These are phyloP conservation scores for Dascyllus trimaculatus DNA, from an alignment of 2,113 vertebrate species.

Conservation along the genomic window DNA sequence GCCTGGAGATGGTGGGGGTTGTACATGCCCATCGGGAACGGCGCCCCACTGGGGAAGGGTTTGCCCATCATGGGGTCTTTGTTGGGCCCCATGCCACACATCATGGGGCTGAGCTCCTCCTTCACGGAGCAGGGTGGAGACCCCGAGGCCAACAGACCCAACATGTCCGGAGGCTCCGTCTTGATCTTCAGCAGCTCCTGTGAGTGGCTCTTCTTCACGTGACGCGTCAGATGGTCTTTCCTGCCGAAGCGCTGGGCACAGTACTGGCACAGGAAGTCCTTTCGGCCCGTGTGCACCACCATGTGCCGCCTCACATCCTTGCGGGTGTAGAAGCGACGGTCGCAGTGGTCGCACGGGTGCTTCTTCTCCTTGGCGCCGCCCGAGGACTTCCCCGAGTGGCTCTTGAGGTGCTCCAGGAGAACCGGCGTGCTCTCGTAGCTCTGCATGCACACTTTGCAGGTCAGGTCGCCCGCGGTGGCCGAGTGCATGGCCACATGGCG, in stretches of 20 bases:
- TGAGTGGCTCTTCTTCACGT: slow-evolving; percentile 98
- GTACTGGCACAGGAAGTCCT: slow-evolving; percentile 98
- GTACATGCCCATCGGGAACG: slow-evolving; percentile 93
- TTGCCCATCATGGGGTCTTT: slow-evolving; percentile 94
- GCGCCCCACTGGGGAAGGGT: slow-evolving; percentile 81
- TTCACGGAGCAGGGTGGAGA: slow-evolving; percentile 91
- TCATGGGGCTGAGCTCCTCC: slow-evolving; percentile 95
- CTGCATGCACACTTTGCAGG: slow-evolving; percentile 97
- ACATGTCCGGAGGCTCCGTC: slow-evolving; percentile 94
- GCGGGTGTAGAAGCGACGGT: slow-evolving; percentile 96
- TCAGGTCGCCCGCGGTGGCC: slow-evolving; percentile 92
- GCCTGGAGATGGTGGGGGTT: slow-evolving; percentile 93
- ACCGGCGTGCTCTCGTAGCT: slow-evolving; percentile 95
- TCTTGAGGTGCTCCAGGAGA: slow-evolving; percentile 96
- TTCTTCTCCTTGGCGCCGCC: slow-evolving; percentile 96
- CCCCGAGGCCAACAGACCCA: slow-evolving; percentile 90
- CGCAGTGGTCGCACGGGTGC: slow-evolving; percentile 97
- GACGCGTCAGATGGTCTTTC: slow-evolving; percentile 96
- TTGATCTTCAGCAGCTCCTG: slow-evolving; percentile 98
- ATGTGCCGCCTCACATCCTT: slow-evolving; percentile 96
- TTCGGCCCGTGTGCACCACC: slow-evolving; percentile 97
- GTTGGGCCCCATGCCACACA: slow-evolving; percentile 91
- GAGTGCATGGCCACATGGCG: slow-evolving; percentile 97
- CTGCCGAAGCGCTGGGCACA: slow-evolving; percentile 97
- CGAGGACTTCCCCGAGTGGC: slow-evolving; percentile 93